Conservation (phyloP, 2,888 invertebrate genomes). For the Merodon equestris region DNA sequence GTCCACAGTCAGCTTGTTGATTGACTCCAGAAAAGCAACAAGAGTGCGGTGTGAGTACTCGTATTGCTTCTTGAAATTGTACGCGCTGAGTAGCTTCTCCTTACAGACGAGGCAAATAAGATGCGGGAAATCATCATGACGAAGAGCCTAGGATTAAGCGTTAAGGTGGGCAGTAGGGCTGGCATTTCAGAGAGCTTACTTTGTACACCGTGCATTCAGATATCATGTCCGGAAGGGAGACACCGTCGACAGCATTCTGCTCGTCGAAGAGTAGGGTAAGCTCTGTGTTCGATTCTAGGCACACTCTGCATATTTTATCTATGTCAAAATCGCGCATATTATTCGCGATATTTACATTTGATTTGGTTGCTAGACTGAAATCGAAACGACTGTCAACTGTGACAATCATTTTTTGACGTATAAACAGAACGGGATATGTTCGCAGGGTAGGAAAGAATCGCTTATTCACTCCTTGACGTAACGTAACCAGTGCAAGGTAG, state of each 20-base stretch:
- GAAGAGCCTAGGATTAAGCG: constrained; percentile 74
- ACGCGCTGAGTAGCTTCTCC: constrained; percentile 74
- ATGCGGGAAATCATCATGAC: constrained; percentile 77
- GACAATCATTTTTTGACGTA: too few species aligned
- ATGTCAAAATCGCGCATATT: constrained; percentile 69
- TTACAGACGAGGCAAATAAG: constrained; percentile 76
- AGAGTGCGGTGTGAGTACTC: constrained; percentile 75
- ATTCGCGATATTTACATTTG: constrained; percentile 11
- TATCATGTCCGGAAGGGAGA: constrained; percentile 74
- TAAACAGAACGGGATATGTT: too few species aligned
- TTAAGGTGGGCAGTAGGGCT: not conserved
- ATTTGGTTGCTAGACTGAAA: too few species aligned
- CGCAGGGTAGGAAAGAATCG: too few species aligned
- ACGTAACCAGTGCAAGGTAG: too few species aligned
- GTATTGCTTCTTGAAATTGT: constrained; percentile 76
- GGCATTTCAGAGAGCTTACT: constrained; percentile 33
- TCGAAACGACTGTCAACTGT: too few species aligned
- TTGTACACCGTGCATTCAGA: constrained; percentile 75
- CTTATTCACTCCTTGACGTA: too few species aligned
- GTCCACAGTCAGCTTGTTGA: constrained; percentile 23
- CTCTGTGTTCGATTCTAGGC: constrained; percentile 73
- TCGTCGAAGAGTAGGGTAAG: constrained; percentile 74
- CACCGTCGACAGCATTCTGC: constrained; percentile 70
- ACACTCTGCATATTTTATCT: constrained; percentile 76
- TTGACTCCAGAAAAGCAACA: constrained; percentile 71